Base-by-base conservation (phyloP, 2,113 vertebrate genomes). In the Trematocara unimaculatum region DNA sequence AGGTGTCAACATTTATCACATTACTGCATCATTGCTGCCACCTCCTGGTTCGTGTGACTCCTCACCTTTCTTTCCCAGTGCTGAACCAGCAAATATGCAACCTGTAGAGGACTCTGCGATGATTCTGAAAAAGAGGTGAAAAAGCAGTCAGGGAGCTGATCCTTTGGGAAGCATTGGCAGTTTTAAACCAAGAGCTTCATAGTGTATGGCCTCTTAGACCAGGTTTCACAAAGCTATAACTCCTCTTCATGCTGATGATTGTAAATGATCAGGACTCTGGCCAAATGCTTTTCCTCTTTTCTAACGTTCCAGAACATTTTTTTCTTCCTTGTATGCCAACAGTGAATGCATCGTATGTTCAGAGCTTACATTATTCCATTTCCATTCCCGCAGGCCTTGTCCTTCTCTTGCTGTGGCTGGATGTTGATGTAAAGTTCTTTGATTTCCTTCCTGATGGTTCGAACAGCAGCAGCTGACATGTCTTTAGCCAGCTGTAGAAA, bases 21-120 rank as follows among this genome's bases (percentile, higher is more conserved):
- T 54, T 31, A 35, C n/a, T 79, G 51, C 2, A 55, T 1, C 51
- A 20, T 20, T 74, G 72, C 78, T 49, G 79, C 62, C 86, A 23
- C 79, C 88, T 78, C 49, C 56, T 84, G 84, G 85, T 45, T 55
- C 0, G 5, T 23, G 5, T 14, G 20, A 47, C 14, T 15, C 9
- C 92, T 94, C 94, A 99, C 99, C 99, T 97, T 98, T 98, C 96
- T 98, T 99, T 55, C 99, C 99, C 81, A 99, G 97, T 10, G 98
- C 96, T 4, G 98, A 99, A 6, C 98, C 99, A 42, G 98, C 98
- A 91, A 99, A 96, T 92, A 99, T 92, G 91, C 99, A 99, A 51
- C 98, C 98, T 0, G 98, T 98, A 5, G 98, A 98, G 2, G 99
- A 99, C 94, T 99, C 98, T 0, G 98, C 98, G 17, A 99, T 93